phyloP scores from a whole-genome alignment of 2,797 vertebrate species.

The Chelmon rostratus region DNA sequence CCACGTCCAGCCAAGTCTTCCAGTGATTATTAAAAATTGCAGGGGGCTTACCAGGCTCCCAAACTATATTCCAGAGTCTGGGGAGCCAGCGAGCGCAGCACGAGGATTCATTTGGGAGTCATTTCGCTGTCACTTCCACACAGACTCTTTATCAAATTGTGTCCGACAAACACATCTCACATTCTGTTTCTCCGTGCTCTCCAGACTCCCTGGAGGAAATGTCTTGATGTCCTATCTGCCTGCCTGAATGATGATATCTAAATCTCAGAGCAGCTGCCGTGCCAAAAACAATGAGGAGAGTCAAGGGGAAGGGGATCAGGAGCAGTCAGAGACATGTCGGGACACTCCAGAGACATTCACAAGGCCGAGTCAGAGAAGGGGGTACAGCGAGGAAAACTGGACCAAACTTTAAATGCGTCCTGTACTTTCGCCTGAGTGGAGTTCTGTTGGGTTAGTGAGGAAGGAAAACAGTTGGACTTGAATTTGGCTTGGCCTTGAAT shows the following conservation, averaged over 20 bases:
- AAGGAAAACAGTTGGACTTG: neutral
- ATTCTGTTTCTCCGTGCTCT: constrained; percentile 67
- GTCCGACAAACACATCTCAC: constrained; percentile 73
- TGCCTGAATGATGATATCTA: constrained; percentile 86
- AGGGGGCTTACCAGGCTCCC: constrained; percentile 22
- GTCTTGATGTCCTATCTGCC: constrained; percentile 80
- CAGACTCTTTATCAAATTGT: constrained; percentile 78
- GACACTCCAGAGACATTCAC: constrained; percentile 62
- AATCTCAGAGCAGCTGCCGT: constrained; percentile 84
- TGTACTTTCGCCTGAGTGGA: neutral
- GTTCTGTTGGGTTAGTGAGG: neutral
- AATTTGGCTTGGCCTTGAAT: neutral
- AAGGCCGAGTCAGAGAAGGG: constrained; percentile 10
- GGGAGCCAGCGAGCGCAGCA: constrained; percentile 12
- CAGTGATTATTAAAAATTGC: constrained; percentile 39
- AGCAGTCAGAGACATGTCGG: constrained; percentile 59
- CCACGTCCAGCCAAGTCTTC: constrained; percentile 2
- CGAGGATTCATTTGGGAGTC: constrained; percentile 60
- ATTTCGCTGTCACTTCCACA: constrained; percentile 71
- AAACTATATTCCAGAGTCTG: constrained; percentile 53
- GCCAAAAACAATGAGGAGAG: constrained; percentile 78
- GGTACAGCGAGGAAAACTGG: constrained; percentile 22
- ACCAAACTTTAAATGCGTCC: constrained; percentile 9
- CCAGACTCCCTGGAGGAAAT: constrained; percentile 74
- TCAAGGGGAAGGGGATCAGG: constrained; percentile 63